Conservation (phyloP, 1,140 invertebrate genomes). For the Formica selysi region DNA sequence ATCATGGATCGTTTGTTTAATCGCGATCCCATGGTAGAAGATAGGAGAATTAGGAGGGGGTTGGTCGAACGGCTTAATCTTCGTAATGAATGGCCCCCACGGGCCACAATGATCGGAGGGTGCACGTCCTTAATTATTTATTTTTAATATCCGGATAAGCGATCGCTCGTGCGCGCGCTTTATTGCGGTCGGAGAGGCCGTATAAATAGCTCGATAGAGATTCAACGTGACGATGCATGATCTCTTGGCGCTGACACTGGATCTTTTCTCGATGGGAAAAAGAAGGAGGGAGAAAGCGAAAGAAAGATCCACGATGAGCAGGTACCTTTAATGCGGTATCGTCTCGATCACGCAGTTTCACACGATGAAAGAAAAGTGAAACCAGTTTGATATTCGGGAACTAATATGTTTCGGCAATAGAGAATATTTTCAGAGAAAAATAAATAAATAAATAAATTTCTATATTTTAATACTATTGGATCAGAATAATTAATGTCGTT, state of each 20-base stretch:
- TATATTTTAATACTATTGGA: conserved; percentile 29
- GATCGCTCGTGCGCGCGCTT: conserved; percentile 35
- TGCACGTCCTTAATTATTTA: conserved; percentile 76
- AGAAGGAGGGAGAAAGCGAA: neutral
- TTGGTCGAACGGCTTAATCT: conserved; percentile 77
- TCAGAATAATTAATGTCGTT: neutral
- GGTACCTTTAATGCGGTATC: conserved; percentile 68
- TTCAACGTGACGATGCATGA: conserved; percentile 69
- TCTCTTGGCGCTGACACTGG: neutral
- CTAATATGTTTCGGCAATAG: neutral
- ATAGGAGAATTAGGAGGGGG: conserved; percentile 22
- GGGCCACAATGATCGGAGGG: conserved; percentile 44
- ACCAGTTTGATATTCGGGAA: conserved; percentile 64
- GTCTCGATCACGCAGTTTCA: conserved; percentile 66
- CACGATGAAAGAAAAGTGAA: conserved; percentile 69
- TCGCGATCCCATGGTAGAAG: conserved; percentile 36
- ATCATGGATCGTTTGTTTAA: conserved; percentile 59
- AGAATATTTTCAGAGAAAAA: neutral
- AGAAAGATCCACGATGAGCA: conserved; percentile 70
- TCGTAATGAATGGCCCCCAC: conserved; percentile 75
- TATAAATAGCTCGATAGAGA: conserved; percentile 63
- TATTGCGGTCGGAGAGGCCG: conserved; percentile 19
- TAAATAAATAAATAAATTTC: too few species aligned
- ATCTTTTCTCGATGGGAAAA: conserved; percentile 51
- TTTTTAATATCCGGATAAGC: conserved; percentile 67